phyloP scores from a whole-genome alignment of 2,888 invertebrate genomes.

The Euplagia quadripunctaria region DNA sequence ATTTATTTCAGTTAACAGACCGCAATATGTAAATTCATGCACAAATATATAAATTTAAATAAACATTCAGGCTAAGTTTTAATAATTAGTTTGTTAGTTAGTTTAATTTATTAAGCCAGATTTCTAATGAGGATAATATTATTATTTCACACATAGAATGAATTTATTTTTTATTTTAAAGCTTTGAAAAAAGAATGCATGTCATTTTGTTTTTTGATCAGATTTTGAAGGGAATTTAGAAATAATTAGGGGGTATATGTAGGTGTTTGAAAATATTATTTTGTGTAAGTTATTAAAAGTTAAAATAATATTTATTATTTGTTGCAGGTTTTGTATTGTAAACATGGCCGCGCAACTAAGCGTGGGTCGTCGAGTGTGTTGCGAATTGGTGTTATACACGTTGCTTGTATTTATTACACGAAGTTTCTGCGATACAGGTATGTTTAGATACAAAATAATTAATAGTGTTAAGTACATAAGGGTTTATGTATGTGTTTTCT shows the following conservation, averaged over 20 bases:
- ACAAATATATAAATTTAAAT: neutral
- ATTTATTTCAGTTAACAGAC: neutral
- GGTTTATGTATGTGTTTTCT: neutral
- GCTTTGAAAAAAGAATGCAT: neutral
- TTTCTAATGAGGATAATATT: neutral
- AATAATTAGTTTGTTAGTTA: no score
- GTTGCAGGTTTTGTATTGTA: conserved; percentile 56
- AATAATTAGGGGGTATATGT: neutral
- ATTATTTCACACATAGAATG: neutral
- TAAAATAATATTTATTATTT: conserved; percentile 27
- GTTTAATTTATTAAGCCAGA: neutral
- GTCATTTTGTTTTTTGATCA: neutral
- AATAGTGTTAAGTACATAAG: neutral
- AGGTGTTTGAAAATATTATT: neutral
- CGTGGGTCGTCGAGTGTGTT: conserved; percentile 35
- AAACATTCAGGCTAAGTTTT: neutral
- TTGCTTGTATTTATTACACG: conserved; percentile 49
- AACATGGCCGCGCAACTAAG: conserved; percentile 55
- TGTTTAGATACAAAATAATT: conserved; percentile 19
- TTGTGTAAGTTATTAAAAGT: neutral
- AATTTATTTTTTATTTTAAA: neutral
- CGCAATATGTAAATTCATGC: neutral
- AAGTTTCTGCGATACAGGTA: conserved; percentile 65
- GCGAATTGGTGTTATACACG: conserved; percentile 43
- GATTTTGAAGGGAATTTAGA: neutral